Evolutionary conservation across 2,113 vertebrate species (phyloP), one percentile per base, ranked within the genome.

Genomic region (Uropsilus gracilis): DNA sequence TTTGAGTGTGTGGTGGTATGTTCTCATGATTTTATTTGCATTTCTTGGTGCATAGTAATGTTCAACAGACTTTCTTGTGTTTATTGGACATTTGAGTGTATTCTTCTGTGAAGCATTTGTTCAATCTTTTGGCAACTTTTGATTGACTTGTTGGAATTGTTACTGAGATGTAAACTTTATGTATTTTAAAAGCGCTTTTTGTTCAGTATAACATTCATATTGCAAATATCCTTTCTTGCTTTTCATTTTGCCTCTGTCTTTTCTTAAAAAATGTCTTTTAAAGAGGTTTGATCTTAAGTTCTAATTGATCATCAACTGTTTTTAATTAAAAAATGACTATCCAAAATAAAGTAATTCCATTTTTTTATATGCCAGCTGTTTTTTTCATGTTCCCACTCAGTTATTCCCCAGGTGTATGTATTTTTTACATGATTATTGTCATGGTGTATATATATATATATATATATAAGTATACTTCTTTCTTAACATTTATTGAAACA

Each of bases 231-330:
- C 48, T 73, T 75, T 66, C 24, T 39, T 7, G n/a, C n/a, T n/a
- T n/a, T n/a, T n/a, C n/a, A 30, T 18, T 8, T 71, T 86, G 30
- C 30, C 32, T 86, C 86, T 86, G 73, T 34, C 42, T 80, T 80
- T 94, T 68, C 88, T 61, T n/a, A 69, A 86, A 63, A 17, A 63
- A 22, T 82, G 20, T 61, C 48, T 73, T 94, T 69, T 87, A 17
- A 6, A 66, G 89, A 3, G 42, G 82, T 84, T 90, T 81, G 37
- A 86, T 76, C 81, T 76, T 75, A 69, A 32, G 5, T 34, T 90
- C 28, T 9, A 78, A n/a, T 68, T 68, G 61, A 17, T 80, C n/a
- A 24, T n/a, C n/a, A n/a, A n/a, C n/a, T n/a, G n/a, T n/a, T n/a
- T n/a, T n/a, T n/a, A n/a, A n/a, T n/a, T n/a, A n/a, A n/a, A n/a